Evolutionary conservation across 2,888 invertebrate species (phyloP), one percentile per base, ranked within the genome.

Genomic region (Meganola albula): DNA sequence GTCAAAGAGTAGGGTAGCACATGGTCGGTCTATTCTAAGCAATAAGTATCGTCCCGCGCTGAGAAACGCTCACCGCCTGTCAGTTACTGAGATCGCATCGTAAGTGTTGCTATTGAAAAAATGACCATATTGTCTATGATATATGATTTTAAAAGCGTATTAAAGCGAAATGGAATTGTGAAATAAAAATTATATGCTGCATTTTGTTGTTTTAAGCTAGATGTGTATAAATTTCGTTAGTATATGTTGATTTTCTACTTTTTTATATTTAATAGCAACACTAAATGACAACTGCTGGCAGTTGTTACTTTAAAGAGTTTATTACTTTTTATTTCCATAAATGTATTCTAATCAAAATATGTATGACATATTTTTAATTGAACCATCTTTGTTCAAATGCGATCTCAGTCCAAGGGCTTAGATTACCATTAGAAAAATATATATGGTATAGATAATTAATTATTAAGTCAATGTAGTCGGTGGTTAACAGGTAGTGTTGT

Each of bases 401-500:
- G 54, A 63, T 70, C 74, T 73, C 66, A 55, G 56, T 50, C 41
- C 53, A 56, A 53, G 65, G 77, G 73, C 75, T 63, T 65, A 48
- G 48, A 48, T 62, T 59, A 75, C 68, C 65, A 67, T 74, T 79
- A 82, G 74, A 48, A 47, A 72, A 61, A 74, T 67, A 67, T 66
- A 68, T 69, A 69, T 74, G 74, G 66, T 70, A 73, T 77, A 79
- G 70, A 74, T 74, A 75, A 62, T 82, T 79, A 71, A 71, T 57
- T 64, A 65, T 62, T 80, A 80, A 78, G 78, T 79, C 64, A 66
- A 78, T 74, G 82, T 84, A 85, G 82, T 83, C 80, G 67, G 67
- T 77, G 79, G 79, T 82, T 83, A 67, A 70, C 66, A 69, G 77
- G 78, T 84, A 84, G 83, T 76, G 68, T 74, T 72, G 73, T 79